These are phyloP conservation scores for Alloplasta piceator DNA, from an alignment of 2,888 invertebrate genomes.

Conservation along the genomic window DNA sequence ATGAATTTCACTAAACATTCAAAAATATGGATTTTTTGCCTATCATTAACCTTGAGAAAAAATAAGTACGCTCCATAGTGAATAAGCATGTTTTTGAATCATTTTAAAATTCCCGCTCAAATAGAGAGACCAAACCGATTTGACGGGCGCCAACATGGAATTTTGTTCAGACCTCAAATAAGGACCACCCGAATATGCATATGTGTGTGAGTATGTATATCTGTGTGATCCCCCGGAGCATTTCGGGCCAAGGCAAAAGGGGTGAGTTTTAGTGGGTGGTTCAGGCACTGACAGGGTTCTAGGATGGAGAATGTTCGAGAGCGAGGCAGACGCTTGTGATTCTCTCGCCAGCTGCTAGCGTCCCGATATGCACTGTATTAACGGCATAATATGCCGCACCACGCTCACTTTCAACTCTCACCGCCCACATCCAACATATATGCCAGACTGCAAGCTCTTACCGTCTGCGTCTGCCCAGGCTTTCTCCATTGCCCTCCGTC, in stretches of 20 bases:
- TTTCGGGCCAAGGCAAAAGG: conserved; percentile 40
- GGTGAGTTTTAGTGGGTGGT: conserved; percentile 40
- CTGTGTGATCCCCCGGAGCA: too few relatives aligned
- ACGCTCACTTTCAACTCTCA: conserved; percentile 69
- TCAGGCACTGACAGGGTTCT: conserved; percentile 53
- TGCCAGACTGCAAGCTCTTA: conserved; percentile 68
- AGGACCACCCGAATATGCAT: too few relatives aligned
- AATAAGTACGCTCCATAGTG: too few relatives aligned
- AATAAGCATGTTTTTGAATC: too few relatives aligned
- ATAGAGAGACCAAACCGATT: too few relatives aligned
- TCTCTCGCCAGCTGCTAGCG: conserved; percentile 78
- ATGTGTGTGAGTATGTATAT: too few relatives aligned
- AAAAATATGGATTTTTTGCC: too few relatives aligned
- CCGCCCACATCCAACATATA: conserved; percentile 74
- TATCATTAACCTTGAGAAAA: too few relatives aligned
- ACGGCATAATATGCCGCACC: conserved; percentile 80
- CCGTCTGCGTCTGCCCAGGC: conserved; percentile 55
- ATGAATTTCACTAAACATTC: too few relatives aligned
- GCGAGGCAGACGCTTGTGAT: conserved; percentile 70
- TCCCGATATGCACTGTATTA: conserved; percentile 80
- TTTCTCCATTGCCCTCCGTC: conserved; percentile 50
- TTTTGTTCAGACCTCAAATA: too few relatives aligned
- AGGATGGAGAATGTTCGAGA: conserved; percentile 21
- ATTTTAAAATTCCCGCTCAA: too few relatives aligned
- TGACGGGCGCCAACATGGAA: too few relatives aligned